Base-by-base conservation (phyloP, 2,888 invertebrate species). In the Pterostichus niger region DNA sequence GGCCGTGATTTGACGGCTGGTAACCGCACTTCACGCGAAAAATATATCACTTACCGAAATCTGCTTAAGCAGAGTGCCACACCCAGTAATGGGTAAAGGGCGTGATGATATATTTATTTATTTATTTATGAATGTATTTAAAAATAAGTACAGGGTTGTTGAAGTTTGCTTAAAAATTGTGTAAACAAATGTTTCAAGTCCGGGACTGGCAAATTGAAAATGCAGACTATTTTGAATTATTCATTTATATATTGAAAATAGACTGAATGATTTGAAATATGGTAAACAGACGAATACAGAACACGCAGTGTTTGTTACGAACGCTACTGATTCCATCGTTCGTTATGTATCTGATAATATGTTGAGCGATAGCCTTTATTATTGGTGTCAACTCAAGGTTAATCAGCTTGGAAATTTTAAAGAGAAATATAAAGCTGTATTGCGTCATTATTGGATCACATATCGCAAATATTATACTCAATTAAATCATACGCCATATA, bases 341-440 rank as follows among this genome's bases (percentile, higher is more conserved):
- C 17, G 24, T 52, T 52, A 75, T 75, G 52, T 75, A 75, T 75
- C 75, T 75, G 52, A 52, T 75, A 75, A 75, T 75, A 73, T 73
- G 73, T 46, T 46, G 15, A 73, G 75, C 24, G 75, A 75, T 75
- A 75, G 75, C 75, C 75, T 75, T 75, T 75, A 61, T 82, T 56
- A 82, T 61, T 82, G 75, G 49, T 75, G 82, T 82, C 82, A 82
- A 82, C 82, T 82, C 82, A 82, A 82, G 82, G 82, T 82, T 75
- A 82, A 82, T 75, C 31, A 82, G 49, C 64, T 64, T 79, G 75
- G 52, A 24, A 75, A 75, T 52, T 81, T 71, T 35, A 71, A 81
- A 81, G 35, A 81, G 73, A 71, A 40, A 71, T 81, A 71, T 56
- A 54, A 78, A 81, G 71, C 40, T 35, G 71, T 40, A 40, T 81